Base-by-base conservation (phyloP, 2,797 vertebrate species). In the Taenioides sp. region DNA sequence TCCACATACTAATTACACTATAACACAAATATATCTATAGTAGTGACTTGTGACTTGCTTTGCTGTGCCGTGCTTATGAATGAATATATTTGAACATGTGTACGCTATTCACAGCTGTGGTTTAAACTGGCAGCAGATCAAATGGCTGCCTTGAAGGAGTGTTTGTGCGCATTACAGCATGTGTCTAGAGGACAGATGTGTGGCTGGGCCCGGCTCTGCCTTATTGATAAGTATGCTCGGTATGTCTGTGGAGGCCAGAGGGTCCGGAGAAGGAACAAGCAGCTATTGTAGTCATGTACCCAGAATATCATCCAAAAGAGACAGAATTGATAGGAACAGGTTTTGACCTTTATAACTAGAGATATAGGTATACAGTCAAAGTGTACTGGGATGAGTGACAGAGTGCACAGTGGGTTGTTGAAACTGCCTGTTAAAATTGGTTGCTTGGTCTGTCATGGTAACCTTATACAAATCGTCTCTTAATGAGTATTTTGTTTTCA, bases 171-270 rank as follows among this genome's bases (percentile, higher is more conserved):
- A 68, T 84, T 82, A 78, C 73, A 80, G 71, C 78, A 73, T 81
- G 75, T 68, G 81, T 83, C 75, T 80, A 86, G 65, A 86, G 76
- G 83, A 84, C 78, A 88, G 83, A 87, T 85, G 86, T 80, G 80
- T 65, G 79, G 71, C 80, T 61, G 31, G 5, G 37, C 66, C 77
- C 77, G 55, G 83, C 80, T 78, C 83, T 49, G 27, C 76, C 65
- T 76, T 86, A 84, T 88, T 86, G 91, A 89, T 90, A 88, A 88
- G 75, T 89, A 88, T 88, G 89, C 80, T 73, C 70, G 83, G 90
- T 85, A 88, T 89, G 88, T 87, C 88, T 82, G 86, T 72, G 78
- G 82, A 87, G 84, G 85, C 87, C 85, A 90, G 82, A 86, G 84
- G 81, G 82, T 78, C 82, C 69, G 88, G 87, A 73, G 84, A 78